Evolutionary conservation across 1,140 invertebrate genomes (phyloP), one percentile per base, ranked within the genome.

Genomic region (Bombus pyrosoma): DNA sequence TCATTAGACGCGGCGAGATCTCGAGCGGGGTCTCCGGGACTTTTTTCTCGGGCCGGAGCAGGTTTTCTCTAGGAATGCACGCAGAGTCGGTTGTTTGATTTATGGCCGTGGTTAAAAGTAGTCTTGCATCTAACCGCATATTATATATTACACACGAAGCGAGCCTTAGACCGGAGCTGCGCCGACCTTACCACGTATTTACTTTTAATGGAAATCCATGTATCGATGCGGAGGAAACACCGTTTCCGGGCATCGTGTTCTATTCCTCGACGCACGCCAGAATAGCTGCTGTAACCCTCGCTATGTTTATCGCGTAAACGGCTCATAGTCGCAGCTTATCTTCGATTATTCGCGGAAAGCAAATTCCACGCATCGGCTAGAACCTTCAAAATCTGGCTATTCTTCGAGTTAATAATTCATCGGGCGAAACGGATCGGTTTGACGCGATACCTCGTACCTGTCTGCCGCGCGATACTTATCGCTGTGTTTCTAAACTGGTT

Each of bases 1-100:
- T 89, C 77, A 81, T 89, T 89, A 89, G 87, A 89, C 53, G 62
- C 59, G 62, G 64, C 84, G 53, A 86, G 85, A 83, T 83, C 84
- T 69, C 76, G 83, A 79, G 41, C 71, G n/a, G 64, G 84, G 59
- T 59, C 47, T 28, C 22, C 22, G 28, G 28, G 15, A 84, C 75
- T 87, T 84, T 87, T 89, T 90, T 89, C 59, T 89, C 59, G 66
- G 81, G 15, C 59, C 83, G 57, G 73, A 93, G 92, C 93, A 92
- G 92, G 92, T 93, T 93, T 93, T 78, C 91, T 87, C 88, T 91
- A 93, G 91, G 92, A 93, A 93, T 92, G 84, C 84, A 62, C 77
- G 85, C 83, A 79, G 47, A 53, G 86, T 90, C 88, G 86, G 87
- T 92, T 85, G 77, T 85, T 86, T 90, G 89, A 93, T 92, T 93